These are phyloP conservation scores for Hydrozoanthus tunicans DNA, from an alignment of 64 coral and sea anemone species.

Conservation along the genomic window DNA sequence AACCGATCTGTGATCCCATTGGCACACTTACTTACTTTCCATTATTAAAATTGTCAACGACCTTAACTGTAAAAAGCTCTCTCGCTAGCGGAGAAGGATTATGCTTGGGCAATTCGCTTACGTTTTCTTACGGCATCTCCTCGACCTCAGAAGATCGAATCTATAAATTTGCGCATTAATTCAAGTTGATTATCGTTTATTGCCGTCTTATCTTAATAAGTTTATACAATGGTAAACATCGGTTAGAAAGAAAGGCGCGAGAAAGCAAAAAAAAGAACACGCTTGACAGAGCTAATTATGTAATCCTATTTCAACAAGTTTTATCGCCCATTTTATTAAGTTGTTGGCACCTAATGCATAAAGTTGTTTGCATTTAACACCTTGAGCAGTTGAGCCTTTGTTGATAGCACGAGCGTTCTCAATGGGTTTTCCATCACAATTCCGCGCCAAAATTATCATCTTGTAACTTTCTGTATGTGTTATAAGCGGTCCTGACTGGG, in stretches of 20 bases:
- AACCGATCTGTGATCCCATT: slow-evolving; percentile 74
- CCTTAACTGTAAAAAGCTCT: slow-evolving; percentile 24
- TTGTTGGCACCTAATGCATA: slow-evolving; percentile 4
- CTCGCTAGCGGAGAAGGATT: slow-evolving; percentile 22
- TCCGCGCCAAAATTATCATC: slow-evolving; percentile 30
- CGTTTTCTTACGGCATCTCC: neutral
- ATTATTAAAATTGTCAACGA: slow-evolving; percentile 52
- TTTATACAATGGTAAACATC: slow-evolving; percentile 33
- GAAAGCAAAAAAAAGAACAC: neutral
- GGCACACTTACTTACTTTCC: slow-evolving; percentile 15
- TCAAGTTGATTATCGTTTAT: slow-evolving; percentile 21
- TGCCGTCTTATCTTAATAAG: slow-evolving; percentile 33
- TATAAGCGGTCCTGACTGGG: neutral
- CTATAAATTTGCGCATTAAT: slow-evolving; percentile 35
- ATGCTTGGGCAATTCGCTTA: neutral
- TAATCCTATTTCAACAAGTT: slow-evolving; percentile 60
- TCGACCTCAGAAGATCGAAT: slow-evolving; percentile 5
- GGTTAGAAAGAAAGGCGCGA: neutral
- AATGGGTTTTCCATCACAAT: neutral
- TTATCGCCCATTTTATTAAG: slow-evolving; percentile 27
- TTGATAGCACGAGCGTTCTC: neutral
- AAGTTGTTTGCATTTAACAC: slow-evolving; percentile 25
- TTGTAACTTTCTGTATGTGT: slow-evolving; percentile 5
- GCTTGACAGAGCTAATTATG: slow-evolving; percentile 45
- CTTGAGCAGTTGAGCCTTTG: neutral